These are phyloP conservation scores for Lonchura striata DNA, from an alignment of 2,113 vertebrate species.

Conservation along the genomic window DNA sequence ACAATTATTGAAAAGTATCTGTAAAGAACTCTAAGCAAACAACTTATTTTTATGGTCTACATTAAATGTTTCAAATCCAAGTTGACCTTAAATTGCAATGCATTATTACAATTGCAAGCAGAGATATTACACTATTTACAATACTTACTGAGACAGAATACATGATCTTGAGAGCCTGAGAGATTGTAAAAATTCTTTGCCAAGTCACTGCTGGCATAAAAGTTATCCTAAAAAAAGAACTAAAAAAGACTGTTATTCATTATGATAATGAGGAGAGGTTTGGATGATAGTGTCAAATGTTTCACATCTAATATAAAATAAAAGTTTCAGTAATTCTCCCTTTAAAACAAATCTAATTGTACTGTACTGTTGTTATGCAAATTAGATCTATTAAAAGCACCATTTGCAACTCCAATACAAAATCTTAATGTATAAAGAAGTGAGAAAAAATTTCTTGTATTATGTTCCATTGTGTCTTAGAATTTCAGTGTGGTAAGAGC, in stretches of 20 bases:
- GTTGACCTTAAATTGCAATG: background rate
- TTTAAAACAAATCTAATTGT: constrained; percentile 3
- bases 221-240: background rate
- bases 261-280: background rate
- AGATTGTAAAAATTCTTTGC: background rate
- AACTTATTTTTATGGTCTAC: background rate
- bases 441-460: background rate
- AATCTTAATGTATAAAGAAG: background rate
- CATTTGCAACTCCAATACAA: background rate
- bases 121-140: background rate
- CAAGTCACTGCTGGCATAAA: background rate
- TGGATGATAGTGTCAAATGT: background rate
- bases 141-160: background rate
- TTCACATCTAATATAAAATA: background rate
- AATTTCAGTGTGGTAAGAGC: background rate
- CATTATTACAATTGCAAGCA: background rate
- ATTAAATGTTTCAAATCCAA: background rate
- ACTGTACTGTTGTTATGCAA: background rate
- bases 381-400: background rate
- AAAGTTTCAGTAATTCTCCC: background rate
- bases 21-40: background rate
- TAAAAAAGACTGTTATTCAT: background rate
- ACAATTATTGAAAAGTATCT: background rate
- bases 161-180: background rate
- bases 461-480: background rate